Evolutionary conservation across 2,113 vertebrate species (phyloP).

Genomic region (Geococcyx californianus): DNA sequence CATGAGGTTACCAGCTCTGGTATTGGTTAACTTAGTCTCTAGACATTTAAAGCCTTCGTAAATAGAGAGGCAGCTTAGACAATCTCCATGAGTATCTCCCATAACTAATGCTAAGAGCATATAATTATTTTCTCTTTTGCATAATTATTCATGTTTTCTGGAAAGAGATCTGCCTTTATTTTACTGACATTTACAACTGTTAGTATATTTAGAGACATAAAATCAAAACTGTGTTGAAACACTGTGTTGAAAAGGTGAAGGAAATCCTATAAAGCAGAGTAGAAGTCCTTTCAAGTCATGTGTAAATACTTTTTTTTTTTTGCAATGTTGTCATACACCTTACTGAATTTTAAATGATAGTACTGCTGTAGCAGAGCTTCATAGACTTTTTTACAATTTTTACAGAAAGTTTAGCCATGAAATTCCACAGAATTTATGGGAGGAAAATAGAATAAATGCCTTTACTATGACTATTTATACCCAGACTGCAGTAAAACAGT

Average conservation of each 20-base stretch:
- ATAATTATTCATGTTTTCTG: not conserved
- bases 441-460: not conserved
- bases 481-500: not conserved
- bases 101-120: not conserved
- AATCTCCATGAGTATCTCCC: not conserved
- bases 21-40: not conserved
- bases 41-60: not conserved
- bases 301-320: not conserved
- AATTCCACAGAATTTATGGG: not conserved
- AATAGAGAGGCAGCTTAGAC: not conserved
- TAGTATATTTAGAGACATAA: not conserved
- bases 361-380: not conserved
- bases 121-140: not conserved
- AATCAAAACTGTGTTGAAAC: not conserved
- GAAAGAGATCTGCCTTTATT: not conserved
- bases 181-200: not conserved
- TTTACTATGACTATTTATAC: not conserved
- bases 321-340: not conserved
- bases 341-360: not conserved
- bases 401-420: not conserved
- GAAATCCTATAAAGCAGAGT: not conserved
- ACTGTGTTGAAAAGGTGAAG: not conserved
- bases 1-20: not conserved
- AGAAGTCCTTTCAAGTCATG: not conserved
- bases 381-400: not conserved